A percentile compares a stretch with the other conserved stretches of the same genome.
These are phyloP conservation scores for Acanthiza pusilla DNA, from an alignment of 2,797 vertebrate genomes.

Conservation along the genomic window DNA sequence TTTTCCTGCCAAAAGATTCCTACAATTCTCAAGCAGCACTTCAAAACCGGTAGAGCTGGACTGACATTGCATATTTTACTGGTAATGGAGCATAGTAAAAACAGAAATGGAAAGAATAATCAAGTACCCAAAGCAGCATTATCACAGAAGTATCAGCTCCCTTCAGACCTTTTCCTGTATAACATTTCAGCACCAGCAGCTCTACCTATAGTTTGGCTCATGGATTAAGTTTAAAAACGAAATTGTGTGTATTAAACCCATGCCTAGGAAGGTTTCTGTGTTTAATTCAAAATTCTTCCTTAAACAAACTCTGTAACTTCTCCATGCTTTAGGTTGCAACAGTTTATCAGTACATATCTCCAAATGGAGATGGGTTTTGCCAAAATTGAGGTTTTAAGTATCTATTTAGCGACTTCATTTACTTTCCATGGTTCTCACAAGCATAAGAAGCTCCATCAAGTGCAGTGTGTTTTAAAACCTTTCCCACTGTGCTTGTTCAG, in stretches of 20 bases:
- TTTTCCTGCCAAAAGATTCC: conserved; percentile 61
- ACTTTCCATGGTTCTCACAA: background rate
- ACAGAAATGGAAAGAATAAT: conserved; percentile 35
- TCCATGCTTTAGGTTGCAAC: background rate
- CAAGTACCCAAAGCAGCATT: background rate
- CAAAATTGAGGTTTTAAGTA: background rate
- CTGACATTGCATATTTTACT: conserved; percentile 46
- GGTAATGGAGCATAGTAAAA: conserved; percentile 56
- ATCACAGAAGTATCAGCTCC: conserved; percentile 19
- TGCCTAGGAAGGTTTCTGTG: background rate
- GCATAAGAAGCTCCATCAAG: background rate
- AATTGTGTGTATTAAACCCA: background rate
- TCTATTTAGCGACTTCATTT: background rate
- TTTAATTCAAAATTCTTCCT: background rate
- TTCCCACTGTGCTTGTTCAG: background rate
- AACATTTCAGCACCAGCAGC: conserved; percentile 30
- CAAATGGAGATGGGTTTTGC: background rate
- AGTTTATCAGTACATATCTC: background rate
- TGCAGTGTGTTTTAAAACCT: background rate
- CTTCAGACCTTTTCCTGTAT: background rate
- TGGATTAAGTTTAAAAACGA: background rate
- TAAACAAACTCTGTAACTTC: background rate
- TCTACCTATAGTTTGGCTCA: background rate
- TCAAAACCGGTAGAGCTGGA: conserved; percentile 52
- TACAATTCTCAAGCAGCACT: conserved; percentile 43